Evolutionary conservation across 2,113 vertebrate genomes (phyloP), one percentile per base, ranked within the genome.

Genomic region (Sula dactylatra): DNA sequence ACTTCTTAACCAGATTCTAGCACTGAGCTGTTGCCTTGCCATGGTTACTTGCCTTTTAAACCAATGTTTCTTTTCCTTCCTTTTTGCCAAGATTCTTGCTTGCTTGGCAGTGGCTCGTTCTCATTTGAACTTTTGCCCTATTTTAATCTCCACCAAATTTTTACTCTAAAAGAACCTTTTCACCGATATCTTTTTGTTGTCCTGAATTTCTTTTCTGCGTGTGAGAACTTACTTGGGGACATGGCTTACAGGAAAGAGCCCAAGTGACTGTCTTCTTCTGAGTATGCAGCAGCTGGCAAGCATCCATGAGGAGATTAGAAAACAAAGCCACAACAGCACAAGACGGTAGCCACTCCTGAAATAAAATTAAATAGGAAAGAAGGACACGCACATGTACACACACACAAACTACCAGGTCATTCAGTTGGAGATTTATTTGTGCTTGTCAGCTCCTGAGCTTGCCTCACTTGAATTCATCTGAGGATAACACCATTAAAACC

Each of bases 1-100:
- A 96, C 98, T 98, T 98, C 98, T 98, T 98, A 98, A 98, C 98
- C 98, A 98, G 98, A 99, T 99, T 98, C 98, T 98, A 98, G 98
- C 97, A 97, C 96, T 96, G 97, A 98, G 96, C 97, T 96, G 97
- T 94, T 96, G 92, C 88, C 98, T 99, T 91, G 98, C 99, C 98
- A 99, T 99, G 99, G 99, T 98, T 98, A 99, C 99, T 97, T 96
- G 98, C 97, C 98, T 98, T 98, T 97, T 96, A 96, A 98, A 98
- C 97, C 97, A 96, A 96, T 85, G 94, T 96, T 90, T 97, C 97
- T 96, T 95, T 98, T 96, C 97, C 98, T 94, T 96, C 88, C 88
- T 95, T 95, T 98, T 98, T 97, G 98, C 98, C 95, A 96, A 97
- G 95, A 96, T 97, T 98, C 96, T 96, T 94, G 90, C 96, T 96